phyloP scores from a whole-genome alignment of 2,113 vertebrate species.

The Anarhynchus alexandrinus region DNA sequence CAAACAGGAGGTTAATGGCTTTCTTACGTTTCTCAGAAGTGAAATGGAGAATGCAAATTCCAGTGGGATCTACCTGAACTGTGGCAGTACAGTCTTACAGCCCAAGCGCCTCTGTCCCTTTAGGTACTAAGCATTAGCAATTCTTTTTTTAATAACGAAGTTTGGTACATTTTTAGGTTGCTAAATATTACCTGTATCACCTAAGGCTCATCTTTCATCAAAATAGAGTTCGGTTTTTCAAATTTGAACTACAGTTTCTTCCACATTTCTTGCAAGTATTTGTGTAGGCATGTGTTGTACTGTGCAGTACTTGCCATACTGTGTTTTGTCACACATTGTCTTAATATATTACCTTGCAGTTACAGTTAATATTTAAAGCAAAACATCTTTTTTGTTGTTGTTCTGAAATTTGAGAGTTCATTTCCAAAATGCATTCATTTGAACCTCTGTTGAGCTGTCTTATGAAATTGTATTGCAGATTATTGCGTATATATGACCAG shows the following conservation, averaged over 20 bases:
- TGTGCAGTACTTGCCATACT: not conserved
- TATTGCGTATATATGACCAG: not conserved
- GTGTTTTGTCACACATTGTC: not conserved
- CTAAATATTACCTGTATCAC: not conserved
- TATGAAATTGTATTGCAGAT: not conserved
- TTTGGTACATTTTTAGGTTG: not conserved
- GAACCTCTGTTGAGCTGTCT: not conserved
- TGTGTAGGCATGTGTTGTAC: not conserved
- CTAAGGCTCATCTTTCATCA: not conserved
- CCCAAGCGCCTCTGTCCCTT: not conserved
- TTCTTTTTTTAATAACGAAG: not conserved
- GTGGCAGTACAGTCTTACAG: too few species aligned
- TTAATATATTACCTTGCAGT: not conserved
- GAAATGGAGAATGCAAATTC: not conserved
- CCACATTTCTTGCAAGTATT: not conserved
- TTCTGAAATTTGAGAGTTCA: not conserved
- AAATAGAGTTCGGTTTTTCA: not conserved
- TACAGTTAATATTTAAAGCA: not conserved
- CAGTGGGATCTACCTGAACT: not conserved
- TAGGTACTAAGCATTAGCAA: not conserved
- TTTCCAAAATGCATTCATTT: not conserved
- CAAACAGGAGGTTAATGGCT: not conserved
- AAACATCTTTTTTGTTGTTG: not conserved
- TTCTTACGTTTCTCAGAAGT: not conserved
- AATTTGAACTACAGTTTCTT: not conserved